phyloP scores from a whole-genome alignment of 2,888 invertebrate species.

The Pollenia amentaria region DNA sequence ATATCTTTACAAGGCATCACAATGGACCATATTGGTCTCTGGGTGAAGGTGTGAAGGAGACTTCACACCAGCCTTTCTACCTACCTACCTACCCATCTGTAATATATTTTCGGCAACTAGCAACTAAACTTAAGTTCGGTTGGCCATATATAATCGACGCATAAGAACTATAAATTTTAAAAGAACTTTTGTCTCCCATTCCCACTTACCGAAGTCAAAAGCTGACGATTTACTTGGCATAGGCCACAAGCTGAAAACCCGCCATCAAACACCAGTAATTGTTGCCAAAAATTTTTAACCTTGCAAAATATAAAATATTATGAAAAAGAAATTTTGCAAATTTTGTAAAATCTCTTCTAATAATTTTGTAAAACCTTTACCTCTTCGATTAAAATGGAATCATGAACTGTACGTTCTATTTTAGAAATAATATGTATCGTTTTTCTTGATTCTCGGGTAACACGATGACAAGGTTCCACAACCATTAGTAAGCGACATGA shows the following conservation, averaged over 20 bases:
- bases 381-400: conserved; percentile 82
- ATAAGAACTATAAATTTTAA: no score
- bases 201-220: conserved; percentile 85
- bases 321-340: no score
- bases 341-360: no score
- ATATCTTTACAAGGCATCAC: no score
- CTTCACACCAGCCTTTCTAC: no score
- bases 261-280: conserved; percentile 80
- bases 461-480: conserved; percentile 86
- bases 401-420: conserved; percentile 82
- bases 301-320: conserved; percentile 52
- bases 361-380: conserved; percentile 71
- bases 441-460: conserved; percentile 84
- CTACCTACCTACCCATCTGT: no score
- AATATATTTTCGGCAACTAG: no score
- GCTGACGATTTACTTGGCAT: conserved; percentile 85
- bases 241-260: conserved; percentile 86
- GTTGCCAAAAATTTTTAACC: conserved; percentile 84
- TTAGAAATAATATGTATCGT: conserved; percentile 85
- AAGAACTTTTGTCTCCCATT: not conserved
- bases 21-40: no score
- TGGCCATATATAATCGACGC: no score
- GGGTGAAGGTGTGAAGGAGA: no score
- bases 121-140: no score
- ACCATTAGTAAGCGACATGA: conserved; percentile 85